These are phyloP conservation scores for Alsophila aescularia DNA, from an alignment of 2,888 invertebrate species.

Conservation along the genomic window DNA sequence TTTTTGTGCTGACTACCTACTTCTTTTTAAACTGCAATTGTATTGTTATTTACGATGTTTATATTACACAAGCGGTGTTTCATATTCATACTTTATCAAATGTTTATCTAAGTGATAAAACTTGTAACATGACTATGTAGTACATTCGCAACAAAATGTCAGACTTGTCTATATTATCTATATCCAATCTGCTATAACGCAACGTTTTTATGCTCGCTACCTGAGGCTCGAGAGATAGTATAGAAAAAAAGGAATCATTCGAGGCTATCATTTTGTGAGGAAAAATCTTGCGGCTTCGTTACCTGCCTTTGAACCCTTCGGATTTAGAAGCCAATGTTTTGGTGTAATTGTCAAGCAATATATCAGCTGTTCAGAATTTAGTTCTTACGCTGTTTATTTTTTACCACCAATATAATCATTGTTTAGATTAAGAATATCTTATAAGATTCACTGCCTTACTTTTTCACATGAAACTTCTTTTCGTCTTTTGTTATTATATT, in stretches of 20 bases:
- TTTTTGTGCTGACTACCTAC: slow-evolving; percentile 34
- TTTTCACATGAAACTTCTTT: too few species aligned
- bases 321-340: slow-evolving; percentile 24
- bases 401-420: too few species aligned
- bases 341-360: not conserved
- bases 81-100: slow-evolving; percentile 26
- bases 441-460: too few species aligned
- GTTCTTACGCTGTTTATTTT: not conserved
- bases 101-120: slow-evolving; percentile 35
- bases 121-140: slow-evolving; percentile 25
- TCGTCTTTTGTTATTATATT: too few species aligned
- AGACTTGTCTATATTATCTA: slow-evolving; percentile 32
- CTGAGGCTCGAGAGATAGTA: slow-evolving; percentile 36
- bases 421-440: too few species aligned
- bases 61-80: slow-evolving; percentile 30
- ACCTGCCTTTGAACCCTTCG: slow-evolving; percentile 33
- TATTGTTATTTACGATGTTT: slow-evolving; percentile 22
- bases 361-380: slow-evolving; percentile 1
- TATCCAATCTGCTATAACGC: slow-evolving; percentile 29
- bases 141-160: slow-evolving; percentile 31
- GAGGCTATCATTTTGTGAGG: slow-evolving; percentile 35
- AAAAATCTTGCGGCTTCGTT: slow-evolving; percentile 31
- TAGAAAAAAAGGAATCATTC: slow-evolving; percentile 33
- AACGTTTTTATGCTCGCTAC: slow-evolving; percentile 31
- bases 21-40: slow-evolving; percentile 30